A percentile compares a stretch with the other conserved stretches of the same genome.
Conservation (phyloP, 30 jellyfish, hydroid and myxozoan genomes). For the Cassiopea xamachana region DNA sequence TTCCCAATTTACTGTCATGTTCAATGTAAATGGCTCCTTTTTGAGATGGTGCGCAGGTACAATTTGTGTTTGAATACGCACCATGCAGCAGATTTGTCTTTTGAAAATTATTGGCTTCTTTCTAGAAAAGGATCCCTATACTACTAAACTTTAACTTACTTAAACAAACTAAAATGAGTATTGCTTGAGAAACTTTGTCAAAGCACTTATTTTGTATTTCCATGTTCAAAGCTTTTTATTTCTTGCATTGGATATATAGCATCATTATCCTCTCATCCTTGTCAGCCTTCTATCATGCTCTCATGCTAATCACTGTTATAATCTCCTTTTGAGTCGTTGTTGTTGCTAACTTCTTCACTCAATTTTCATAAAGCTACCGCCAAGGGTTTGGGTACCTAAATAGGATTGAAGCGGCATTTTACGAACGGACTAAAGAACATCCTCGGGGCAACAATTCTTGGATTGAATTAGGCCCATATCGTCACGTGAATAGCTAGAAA, state of each 20-base stretch:
- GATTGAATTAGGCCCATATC: background rate
- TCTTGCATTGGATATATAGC: background rate
- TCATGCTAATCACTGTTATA: conserved; percentile 5
- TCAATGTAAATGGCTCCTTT: too few relatives aligned
- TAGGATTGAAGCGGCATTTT: background rate
- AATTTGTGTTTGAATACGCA: too few relatives aligned
- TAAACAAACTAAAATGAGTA: too few relatives aligned
- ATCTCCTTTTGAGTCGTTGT: background rate
- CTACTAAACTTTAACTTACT: too few relatives aligned
- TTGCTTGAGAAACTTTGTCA: too few relatives aligned
- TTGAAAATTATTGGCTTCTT: too few relatives aligned
- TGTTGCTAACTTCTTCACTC: conserved; percentile 43
- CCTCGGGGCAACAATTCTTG: background rate
- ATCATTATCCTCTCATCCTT: background rate
- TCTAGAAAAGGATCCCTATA: too few relatives aligned
- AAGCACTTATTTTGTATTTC: too few relatives aligned
- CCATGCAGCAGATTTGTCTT: too few relatives aligned
- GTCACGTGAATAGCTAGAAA: background rate
- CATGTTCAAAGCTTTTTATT: background rate
- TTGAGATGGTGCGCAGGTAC: too few relatives aligned
- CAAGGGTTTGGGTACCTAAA: background rate
- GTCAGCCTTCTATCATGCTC: background rate
- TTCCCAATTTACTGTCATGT: too few relatives aligned
- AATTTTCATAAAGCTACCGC: conserved; percentile 31
- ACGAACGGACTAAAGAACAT: background rate